Evolutionary conservation across 2,113 vertebrate species (phyloP).

Genomic region (Corythaeola cristata): DNA sequence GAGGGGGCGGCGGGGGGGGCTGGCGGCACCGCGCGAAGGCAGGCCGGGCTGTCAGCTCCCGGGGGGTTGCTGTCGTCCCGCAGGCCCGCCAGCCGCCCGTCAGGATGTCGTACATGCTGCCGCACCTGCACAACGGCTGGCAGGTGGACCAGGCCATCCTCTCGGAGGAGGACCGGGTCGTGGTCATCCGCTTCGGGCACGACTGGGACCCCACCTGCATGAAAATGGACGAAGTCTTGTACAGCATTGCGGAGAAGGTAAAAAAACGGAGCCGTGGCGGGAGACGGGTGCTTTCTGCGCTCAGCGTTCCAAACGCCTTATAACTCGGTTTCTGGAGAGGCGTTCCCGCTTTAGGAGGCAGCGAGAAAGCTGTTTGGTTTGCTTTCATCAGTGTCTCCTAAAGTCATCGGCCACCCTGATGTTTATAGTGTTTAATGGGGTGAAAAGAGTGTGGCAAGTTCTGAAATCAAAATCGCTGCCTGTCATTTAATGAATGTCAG

Average conservation of each 20-base stretch:
- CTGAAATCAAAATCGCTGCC: background rate
- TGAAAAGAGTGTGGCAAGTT: background rate
- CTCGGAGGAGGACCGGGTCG: slow-evolving; percentile 94
- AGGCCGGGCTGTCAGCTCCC: background rate
- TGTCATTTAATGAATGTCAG: fast-evolving
- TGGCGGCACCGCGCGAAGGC: background rate
- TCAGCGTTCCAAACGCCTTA: fast-evolving
- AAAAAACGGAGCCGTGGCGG: fast-evolving
- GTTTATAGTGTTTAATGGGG: background rate
- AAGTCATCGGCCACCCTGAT: background rate
- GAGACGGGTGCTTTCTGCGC: fast-evolving
- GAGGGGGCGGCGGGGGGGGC: background rate
- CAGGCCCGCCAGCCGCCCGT: background rate
- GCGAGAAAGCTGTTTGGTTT: background rate
- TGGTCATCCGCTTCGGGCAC: slow-evolving; percentile 96
- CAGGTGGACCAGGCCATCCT: slow-evolving; percentile 98
- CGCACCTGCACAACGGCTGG: slow-evolving; percentile 98
- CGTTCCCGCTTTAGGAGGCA: background rate
- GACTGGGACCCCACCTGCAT: slow-evolving; percentile 99
- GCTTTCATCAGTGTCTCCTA: background rate
- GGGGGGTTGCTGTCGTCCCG: background rate
- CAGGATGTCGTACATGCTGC: slow-evolving; percentile 97
- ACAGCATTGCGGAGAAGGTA: slow-evolving; percentile 98
- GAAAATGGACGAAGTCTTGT: slow-evolving; percentile 98
- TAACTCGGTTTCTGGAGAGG: background rate